These are phyloP conservation scores for Ophonus ardosiacus DNA, from an alignment of 2,888 invertebrate genomes.

Conservation along the genomic window DNA sequence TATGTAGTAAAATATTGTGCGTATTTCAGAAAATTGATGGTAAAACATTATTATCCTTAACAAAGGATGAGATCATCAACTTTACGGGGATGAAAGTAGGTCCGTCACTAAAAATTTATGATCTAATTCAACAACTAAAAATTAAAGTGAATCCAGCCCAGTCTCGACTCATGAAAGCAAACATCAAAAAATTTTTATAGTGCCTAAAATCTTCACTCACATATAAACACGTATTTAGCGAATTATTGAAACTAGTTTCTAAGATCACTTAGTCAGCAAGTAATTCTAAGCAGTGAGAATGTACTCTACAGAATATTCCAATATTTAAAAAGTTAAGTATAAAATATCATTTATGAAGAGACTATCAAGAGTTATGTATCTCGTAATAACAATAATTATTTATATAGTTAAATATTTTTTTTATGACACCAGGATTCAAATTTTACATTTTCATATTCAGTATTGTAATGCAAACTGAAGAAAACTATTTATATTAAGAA, in stretches of 20 bases:
- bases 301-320: not conserved
- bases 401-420: constrained; percentile 28
- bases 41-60: constrained; percentile 86
- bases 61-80: constrained; percentile 93
- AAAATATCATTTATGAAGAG: constrained; percentile 25
- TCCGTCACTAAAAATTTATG: constrained; percentile 94
- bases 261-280: constrained; percentile 40
- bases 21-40: constrained; percentile 86
- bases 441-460: constrained; percentile 60
- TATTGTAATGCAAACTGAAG: constrained; percentile 52
- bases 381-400: constrained; percentile 15
- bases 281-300: constrained; percentile 25
- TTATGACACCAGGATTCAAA: constrained; percentile 12
- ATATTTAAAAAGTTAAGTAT: constrained; percentile 32
- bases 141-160: constrained; percentile 88
- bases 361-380: constrained; percentile 20
- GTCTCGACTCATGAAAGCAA: constrained; percentile 81
- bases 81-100: constrained; percentile 96
- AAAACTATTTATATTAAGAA: constrained; percentile 48
- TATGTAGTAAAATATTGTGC: not conserved
- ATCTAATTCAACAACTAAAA: constrained; percentile 94
- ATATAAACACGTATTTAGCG: constrained; percentile 30
- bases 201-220: constrained; percentile 71
- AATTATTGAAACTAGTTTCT: constrained; percentile 35
- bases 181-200: constrained; percentile 83